phyloP scores from a whole-genome alignment of 2,888 invertebrate genomes.

The Drosophila emarginata region DNA sequence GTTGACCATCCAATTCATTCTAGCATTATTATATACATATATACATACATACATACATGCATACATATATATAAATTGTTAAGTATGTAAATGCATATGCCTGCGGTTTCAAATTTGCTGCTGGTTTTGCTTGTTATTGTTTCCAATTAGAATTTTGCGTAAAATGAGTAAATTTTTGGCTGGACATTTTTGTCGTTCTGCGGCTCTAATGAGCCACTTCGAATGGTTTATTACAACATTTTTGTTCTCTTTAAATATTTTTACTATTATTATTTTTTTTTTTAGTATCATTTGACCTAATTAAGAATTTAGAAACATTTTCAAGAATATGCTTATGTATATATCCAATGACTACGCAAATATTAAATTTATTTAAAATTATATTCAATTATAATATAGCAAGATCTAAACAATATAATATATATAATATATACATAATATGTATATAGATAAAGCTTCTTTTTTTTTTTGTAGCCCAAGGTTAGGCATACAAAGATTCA shows the following conservation, averaged over 20 bases:
- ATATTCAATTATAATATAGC: not conserved
- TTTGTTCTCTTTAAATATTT: not conserved
- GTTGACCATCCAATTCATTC: not conserved
- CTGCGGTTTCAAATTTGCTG: constrained; percentile 1
- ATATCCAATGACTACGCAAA: not conserved
- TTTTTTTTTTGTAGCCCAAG: no score
- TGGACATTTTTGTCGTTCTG: not conserved
- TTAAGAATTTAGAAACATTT: not conserved
- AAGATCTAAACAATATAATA: no score
- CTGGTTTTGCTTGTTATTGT: not conserved
- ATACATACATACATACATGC: not conserved
- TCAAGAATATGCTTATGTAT: no score
- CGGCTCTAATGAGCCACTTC: constrained; percentile 2
- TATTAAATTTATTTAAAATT: not conserved
- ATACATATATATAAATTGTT: not conserved
- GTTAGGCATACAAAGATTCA: no score
- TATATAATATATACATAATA: no score
- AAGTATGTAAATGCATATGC: constrained; percentile 5
- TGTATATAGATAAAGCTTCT: no score
- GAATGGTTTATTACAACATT: constrained; percentile 16
- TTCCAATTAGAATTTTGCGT: constrained; percentile 11
- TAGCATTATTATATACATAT: not conserved
- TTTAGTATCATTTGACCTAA: constrained; percentile 21
- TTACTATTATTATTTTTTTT: not conserved
- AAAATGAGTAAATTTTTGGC: not conserved